Percentiles rank a stretch among this genome's conserved stretches.
Conservation (phyloP, 1,140 invertebrate genomes). For the Andrena cerasifolii region DNA sequence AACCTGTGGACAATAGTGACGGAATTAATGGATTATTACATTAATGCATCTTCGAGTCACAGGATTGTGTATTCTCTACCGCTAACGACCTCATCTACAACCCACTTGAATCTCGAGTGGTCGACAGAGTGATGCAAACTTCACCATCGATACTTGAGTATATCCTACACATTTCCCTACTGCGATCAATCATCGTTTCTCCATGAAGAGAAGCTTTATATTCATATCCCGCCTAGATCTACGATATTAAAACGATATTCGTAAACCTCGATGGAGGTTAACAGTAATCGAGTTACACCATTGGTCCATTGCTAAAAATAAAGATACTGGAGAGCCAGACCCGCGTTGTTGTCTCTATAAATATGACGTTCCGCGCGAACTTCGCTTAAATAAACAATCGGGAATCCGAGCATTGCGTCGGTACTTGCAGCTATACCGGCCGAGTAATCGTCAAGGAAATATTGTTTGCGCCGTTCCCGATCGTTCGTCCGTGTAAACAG, state of each 20-base stretch:
- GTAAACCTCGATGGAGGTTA: slow-evolving; percentile 2
- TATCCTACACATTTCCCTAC: background rate
- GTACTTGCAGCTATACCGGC: background rate
- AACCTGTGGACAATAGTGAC: slow-evolving; percentile 81
- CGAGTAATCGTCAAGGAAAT: too few relatives aligned
- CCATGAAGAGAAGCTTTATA: too few relatives aligned
- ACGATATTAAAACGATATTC: background rate
- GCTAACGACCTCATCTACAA: background rate
- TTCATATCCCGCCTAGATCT: too few relatives aligned
- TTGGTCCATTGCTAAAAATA: slow-evolving; percentile 62
- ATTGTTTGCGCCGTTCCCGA: too few relatives aligned
- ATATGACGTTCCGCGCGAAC: slow-evolving; percentile 29
- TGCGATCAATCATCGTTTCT: background rate
- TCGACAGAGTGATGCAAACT: background rate
- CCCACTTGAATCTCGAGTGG: slow-evolving; percentile 10
- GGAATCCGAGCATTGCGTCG: background rate
- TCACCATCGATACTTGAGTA: background rate
- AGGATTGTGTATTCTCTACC: too few relatives aligned
- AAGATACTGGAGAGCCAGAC: slow-evolving; percentile 43
- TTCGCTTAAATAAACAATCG: slow-evolving; percentile 41
- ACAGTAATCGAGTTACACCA: slow-evolving; percentile 31
- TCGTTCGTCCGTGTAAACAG: too few relatives aligned
- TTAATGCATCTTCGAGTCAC: too few relatives aligned
- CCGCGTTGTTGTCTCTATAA: slow-evolving; percentile 51
- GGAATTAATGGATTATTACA: too few relatives aligned